Percentiles rank a stretch among this genome's conserved stretches.
Evolutionary conservation across 2,888 invertebrate species (phyloP).

Genomic region (Creontiades dilutus): DNA sequence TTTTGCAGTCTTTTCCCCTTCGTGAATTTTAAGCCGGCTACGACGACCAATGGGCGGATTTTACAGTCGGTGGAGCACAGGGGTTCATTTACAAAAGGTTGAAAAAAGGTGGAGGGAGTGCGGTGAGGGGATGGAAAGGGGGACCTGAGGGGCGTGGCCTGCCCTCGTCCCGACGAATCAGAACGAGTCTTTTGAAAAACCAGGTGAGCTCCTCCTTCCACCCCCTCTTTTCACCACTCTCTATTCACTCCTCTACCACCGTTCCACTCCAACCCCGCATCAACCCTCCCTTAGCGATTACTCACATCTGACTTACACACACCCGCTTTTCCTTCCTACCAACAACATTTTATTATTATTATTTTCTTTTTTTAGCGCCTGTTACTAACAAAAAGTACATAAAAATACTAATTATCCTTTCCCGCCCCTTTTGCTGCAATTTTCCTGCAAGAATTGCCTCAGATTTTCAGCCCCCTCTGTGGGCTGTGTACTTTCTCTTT

Average conservation of each 20-base stretch:
- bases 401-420: conserved; percentile 75
- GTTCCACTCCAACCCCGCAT: neutral
- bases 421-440: conserved; percentile 72
- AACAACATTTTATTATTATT: conserved; percentile 74
- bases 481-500: neutral
- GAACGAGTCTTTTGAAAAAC: conserved; percentile 65
- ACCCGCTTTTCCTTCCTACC: conserved; percentile 75
- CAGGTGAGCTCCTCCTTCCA: conserved; percentile 66
- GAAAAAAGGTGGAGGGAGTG: conserved; percentile 70
- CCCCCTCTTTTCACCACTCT: neutral
- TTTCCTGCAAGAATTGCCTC: conserved; percentile 71
- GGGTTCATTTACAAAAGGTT: conserved; percentile 72
- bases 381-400: conserved; percentile 74
- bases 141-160: conserved; percentile 71
- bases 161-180: conserved; percentile 67
- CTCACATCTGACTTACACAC: conserved; percentile 76
- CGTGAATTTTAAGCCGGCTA: conserved; percentile 64
- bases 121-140: conserved; percentile 41
- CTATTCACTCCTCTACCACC: conserved; percentile 42
- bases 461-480: conserved; percentile 29
- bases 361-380: conserved; percentile 63
- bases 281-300: conserved; percentile 74
- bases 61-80: conserved; percentile 71
- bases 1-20: conserved; percentile 50
- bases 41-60: conserved; percentile 74